These are phyloP conservation scores for Thalpophila matura DNA, from an alignment of 2,888 invertebrate species.

Conservation along the genomic window DNA sequence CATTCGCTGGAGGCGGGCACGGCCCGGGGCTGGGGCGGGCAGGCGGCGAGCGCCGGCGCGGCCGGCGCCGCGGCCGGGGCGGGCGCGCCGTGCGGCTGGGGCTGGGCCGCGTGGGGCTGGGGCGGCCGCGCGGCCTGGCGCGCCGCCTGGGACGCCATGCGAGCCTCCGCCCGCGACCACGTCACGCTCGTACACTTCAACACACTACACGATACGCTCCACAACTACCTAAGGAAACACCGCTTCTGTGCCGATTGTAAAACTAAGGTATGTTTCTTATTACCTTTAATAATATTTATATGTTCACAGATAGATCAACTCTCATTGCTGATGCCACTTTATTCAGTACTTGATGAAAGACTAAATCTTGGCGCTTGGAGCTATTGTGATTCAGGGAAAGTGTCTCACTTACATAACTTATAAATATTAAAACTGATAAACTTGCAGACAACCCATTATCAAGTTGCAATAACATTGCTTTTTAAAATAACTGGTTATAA, in stretches of 20 bases:
- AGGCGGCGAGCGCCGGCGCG: slow-evolving; percentile 86
- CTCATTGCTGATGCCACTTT: no score
- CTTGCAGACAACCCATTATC: slow-evolving; percentile 39
- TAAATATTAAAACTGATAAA: slow-evolving; percentile 43
- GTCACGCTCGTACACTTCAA: slow-evolving; percentile 96
- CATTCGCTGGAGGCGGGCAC: slow-evolving; percentile 97
- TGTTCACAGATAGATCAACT: no score
- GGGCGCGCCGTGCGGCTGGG: slow-evolving; percentile 94
- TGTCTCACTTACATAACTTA: slow-evolving; percentile 14
- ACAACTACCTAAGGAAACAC: slow-evolving; percentile 97
- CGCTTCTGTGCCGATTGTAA: slow-evolving; percentile 98
- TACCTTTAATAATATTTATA: no score
- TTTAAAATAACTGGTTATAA: neutral
- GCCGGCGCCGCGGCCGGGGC: slow-evolving; percentile 86
- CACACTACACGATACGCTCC: slow-evolving; percentile 95
- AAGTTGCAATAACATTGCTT: slow-evolving; percentile 3
- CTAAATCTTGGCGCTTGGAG: no score
- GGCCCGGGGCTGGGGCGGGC: slow-evolving; percentile 91
- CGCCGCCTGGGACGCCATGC: slow-evolving; percentile 96
- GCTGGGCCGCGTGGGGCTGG: slow-evolving; percentile 93
- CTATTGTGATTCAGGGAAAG: neutral
- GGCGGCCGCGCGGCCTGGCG: slow-evolving; percentile 93
- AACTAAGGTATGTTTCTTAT: slow-evolving; percentile 93
- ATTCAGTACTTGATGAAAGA: no score
- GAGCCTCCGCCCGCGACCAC: slow-evolving; percentile 94